phyloP scores from a whole-genome alignment of 2,888 invertebrate genomes.

The Platerodrilus igneus region DNA sequence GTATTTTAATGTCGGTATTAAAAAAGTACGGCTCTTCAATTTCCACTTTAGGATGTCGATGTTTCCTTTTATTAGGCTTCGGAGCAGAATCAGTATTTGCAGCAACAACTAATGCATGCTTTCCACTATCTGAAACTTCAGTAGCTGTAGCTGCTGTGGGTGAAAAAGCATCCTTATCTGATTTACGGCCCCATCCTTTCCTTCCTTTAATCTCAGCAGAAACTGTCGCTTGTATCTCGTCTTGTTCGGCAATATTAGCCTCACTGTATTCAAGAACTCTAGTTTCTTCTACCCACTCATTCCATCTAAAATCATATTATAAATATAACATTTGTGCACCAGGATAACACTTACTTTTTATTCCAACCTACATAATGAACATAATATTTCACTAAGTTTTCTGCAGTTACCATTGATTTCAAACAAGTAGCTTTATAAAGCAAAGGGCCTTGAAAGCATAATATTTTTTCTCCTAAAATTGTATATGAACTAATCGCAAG shows the following conservation, averaged over 20 bases:
- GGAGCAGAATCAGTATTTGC: conserved; percentile 50
- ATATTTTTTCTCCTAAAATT: conserved; percentile 74
- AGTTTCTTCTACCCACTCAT: conserved; percentile 89
- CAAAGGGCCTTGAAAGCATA: conserved; percentile 94
- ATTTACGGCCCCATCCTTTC: conserved; percentile 47
- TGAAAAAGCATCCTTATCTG: conserved; percentile 52
- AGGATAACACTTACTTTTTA: conserved; percentile 70
- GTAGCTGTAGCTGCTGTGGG: conserved; percentile 62
- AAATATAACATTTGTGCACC: conserved; percentile 2
- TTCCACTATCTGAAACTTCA: conserved; percentile 45
- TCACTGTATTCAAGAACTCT: conserved; percentile 88
- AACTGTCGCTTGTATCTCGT: conserved; percentile 77
- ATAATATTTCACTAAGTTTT: conserved; percentile 83
- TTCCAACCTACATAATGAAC: conserved; percentile 99
- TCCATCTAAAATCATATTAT: conserved; percentile 61
- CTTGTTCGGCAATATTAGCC: conserved; percentile 80
- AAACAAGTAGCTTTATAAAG: conserved; percentile 96
- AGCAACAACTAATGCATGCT: conserved; percentile 33
- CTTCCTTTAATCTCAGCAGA: conserved; percentile 63
- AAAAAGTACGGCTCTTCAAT: conserved; percentile 81
- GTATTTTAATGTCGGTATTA: conserved; percentile 81
- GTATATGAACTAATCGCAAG: too few species aligned
- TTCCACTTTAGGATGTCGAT: conserved; percentile 72
- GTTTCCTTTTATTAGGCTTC: conserved; percentile 53
- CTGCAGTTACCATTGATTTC: conserved; percentile 75